Evolutionary conservation across 1,140 invertebrate species (phyloP).

Genomic region (Musca domestica): DNA sequence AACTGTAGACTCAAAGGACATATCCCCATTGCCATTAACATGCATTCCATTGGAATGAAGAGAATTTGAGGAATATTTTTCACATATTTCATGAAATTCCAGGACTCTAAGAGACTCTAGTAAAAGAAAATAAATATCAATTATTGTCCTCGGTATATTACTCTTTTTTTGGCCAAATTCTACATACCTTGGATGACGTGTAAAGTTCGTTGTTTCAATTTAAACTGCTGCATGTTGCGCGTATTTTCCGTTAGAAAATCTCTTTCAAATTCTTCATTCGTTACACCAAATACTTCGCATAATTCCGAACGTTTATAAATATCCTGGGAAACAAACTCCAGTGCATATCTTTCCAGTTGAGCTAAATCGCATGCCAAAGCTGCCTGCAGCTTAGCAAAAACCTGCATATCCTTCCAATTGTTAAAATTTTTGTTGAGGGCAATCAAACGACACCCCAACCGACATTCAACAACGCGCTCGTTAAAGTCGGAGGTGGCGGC

Average conservation of each 20-base stretch:
- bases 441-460: conserved; percentile 80
- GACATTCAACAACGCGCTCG: conserved; percentile 89
- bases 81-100: conserved; percentile 65
- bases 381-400: conserved; percentile 72
- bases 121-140: neutral
- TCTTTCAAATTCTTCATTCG: conserved; percentile 64
- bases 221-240: conserved; percentile 68
- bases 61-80: conserved; percentile 19
- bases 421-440: conserved; percentile 62
- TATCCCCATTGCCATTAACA: neutral
- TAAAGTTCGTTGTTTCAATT: conserved; percentile 76
- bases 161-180: neutral
- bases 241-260: conserved; percentile 70
- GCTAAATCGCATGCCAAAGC: conserved; percentile 61
- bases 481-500: conserved; percentile 90
- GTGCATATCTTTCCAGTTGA: conserved; percentile 69
- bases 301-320: conserved; percentile 79
- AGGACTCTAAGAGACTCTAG: conserved; percentile 78
- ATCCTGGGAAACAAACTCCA: conserved; percentile 64
- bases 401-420: conserved; percentile 62
- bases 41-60: neutral
- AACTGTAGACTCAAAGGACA: neutral
- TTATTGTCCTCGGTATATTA: no score
- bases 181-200: conserved; percentile 70
- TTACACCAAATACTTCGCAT: conserved; percentile 63